phyloP scores from a whole-genome alignment of 2,113 vertebrate species.

The Larimichthys crocea region DNA sequence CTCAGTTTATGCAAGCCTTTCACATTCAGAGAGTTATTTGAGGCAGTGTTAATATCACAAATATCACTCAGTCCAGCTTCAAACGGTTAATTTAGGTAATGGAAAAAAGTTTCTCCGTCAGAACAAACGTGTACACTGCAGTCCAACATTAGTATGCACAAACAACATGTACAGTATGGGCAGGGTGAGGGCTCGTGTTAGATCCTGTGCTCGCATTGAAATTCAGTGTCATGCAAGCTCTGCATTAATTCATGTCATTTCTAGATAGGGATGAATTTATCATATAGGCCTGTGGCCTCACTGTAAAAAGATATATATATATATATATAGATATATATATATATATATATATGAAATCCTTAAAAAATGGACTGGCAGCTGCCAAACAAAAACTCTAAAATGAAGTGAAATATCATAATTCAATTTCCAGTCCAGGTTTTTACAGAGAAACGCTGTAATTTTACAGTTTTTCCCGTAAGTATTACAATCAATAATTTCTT shows the following conservation, averaged over 20 bases:
- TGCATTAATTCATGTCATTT: not conserved
- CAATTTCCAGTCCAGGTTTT: too few relatives aligned
- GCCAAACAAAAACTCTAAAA: too few relatives aligned
- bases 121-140: not conserved
- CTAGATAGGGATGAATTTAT: not conserved
- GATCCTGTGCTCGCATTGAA: not conserved
- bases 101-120: not conserved
- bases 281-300: not conserved
- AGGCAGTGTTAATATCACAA: not conserved
- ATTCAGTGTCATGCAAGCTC: not conserved
- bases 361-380: too few relatives aligned
- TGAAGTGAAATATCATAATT: too few relatives aligned
- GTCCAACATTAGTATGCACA: not conserved
- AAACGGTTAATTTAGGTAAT: not conserved
- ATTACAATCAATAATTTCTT: too few relatives aligned
- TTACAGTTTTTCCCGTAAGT: too few relatives aligned
- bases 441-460: too few relatives aligned
- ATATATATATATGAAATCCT: too few relatives aligned
- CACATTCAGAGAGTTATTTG: not conserved
- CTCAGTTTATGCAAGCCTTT: not conserved
- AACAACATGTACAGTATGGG: not conserved
- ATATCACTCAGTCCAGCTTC: not conserved
- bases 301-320: too few relatives aligned
- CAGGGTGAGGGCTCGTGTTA: not conserved
- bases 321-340: too few relatives aligned